A percentile compares a stretch with the other conserved stretches of the same genome.
These are phyloP conservation scores for Ametastegia equiseti DNA, from an alignment of 2,888 invertebrate species.

Conservation along the genomic window DNA sequence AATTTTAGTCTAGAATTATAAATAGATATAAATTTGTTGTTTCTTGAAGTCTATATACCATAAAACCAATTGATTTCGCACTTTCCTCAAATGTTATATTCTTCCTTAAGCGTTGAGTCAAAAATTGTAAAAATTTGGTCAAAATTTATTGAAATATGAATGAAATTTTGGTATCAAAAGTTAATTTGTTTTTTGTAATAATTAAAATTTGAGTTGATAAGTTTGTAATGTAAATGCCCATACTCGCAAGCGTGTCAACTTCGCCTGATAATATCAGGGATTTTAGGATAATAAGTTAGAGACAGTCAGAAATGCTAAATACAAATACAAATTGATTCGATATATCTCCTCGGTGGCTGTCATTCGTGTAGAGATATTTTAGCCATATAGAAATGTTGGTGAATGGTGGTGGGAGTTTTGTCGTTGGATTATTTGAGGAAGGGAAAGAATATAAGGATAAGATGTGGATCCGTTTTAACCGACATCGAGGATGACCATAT, in stretches of 20 bases:
- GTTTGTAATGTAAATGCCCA: conserved; percentile 23
- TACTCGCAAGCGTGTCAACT: conserved; percentile 41
- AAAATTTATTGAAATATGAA: not conserved
- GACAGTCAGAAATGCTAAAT: not conserved
- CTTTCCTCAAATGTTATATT: conserved; percentile 13
- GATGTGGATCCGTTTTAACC: not conserved
- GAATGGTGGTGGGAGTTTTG: not conserved
- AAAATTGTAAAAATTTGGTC: not conserved
- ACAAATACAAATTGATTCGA: conserved; percentile 10
- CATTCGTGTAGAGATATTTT: not conserved
- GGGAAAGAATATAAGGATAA: not conserved
- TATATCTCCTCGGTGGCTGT: conserved; percentile 5
- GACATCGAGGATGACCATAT: conserved; percentile 9
- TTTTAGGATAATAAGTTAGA: conserved; percentile 2
- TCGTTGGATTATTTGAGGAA: not conserved
- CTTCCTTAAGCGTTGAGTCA: not conserved
- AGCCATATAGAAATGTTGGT: not conserved
- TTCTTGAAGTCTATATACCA: not conserved
- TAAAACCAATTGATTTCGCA: conserved; percentile 2
- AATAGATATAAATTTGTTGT: conserved; percentile 6
- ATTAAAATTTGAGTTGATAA: conserved; percentile 21
- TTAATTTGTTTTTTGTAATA: not conserved
- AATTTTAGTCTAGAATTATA: conserved; percentile 1
- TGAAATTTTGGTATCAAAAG: conserved; percentile 13
- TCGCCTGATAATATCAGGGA: conserved; percentile 30